These are phyloP conservation scores for Dolichopus griseipennis DNA, from an alignment of 2,888 invertebrate genomes.

Conservation along the genomic window DNA sequence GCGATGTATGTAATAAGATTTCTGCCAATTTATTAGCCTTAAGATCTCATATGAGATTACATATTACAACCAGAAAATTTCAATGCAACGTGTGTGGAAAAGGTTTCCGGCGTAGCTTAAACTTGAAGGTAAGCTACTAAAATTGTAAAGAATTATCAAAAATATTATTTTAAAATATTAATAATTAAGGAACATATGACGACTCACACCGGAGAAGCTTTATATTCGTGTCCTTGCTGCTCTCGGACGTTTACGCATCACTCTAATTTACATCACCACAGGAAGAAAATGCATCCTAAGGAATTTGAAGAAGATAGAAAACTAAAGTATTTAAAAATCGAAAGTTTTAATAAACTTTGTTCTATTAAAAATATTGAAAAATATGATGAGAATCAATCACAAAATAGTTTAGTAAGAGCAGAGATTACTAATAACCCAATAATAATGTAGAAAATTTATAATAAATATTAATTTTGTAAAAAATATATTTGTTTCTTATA, in stretches of 20 bases:
- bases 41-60: conserved; percentile 37
- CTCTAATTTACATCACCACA: conserved; percentile 42
- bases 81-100: conserved; percentile 39
- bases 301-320: conserved; percentile 35
- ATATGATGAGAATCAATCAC: no score
- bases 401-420: no score
- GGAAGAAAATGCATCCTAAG: conserved; percentile 38
- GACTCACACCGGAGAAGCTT: conserved; percentile 40
- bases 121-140: conserved; percentile 30
- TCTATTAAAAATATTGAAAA: no score
- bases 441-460: no score
- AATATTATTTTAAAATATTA: neutral
- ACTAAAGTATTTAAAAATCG: neutral
- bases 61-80: conserved; percentile 30
- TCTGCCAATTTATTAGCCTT: conserved; percentile 39
- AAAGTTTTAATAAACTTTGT: neutral
- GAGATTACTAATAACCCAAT: no score
- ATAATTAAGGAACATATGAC: conserved; percentile 38
- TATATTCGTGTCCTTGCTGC: conserved; percentile 41
- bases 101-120: conserved; percentile 38
- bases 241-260: conserved; percentile 42
- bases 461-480: no score
- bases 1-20: conserved; percentile 37
- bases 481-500: no score
- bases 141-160: neutral